phyloP scores from a whole-genome alignment of 2,797 vertebrate genomes.

The Aphelocoma californica region DNA sequence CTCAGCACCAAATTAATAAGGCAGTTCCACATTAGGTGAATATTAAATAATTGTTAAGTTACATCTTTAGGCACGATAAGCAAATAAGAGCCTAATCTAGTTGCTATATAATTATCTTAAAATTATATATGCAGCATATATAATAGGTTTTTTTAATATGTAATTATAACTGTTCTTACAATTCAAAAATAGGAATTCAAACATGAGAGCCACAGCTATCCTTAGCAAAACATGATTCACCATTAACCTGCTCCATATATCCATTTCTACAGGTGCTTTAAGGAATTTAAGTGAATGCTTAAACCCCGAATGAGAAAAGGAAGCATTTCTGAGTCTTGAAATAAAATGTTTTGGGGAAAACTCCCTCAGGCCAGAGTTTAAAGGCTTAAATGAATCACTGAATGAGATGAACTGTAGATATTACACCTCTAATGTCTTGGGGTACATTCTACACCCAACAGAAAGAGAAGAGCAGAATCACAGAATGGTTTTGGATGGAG shows the following conservation, averaged over 20 bases:
- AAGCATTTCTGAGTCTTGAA: neutral
- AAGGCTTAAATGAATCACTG: neutral
- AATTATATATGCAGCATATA: neutral
- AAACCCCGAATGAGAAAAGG: neutral
- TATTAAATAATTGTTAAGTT: slow-evolving; percentile 40
- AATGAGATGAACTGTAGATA: neutral
- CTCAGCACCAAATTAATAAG: neutral
- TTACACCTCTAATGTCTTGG: neutral
- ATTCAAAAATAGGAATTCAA: slow-evolving; percentile 16
- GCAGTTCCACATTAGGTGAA: slow-evolving; percentile 3
- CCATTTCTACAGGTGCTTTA: neutral
- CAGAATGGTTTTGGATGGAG: neutral
- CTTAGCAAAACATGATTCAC: neutral
- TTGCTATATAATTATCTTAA: slow-evolving; percentile 13
- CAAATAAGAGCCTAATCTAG: slow-evolving; percentile 18
- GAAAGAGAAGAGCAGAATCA: neutral
- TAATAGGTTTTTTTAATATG: neutral
- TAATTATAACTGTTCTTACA: slow-evolving; percentile 8
- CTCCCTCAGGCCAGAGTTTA: neutral
- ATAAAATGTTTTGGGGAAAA: neutral
- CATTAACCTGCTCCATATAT: neutral
- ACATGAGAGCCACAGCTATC: neutral
- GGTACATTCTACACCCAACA: neutral
- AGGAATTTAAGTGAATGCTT: neutral
- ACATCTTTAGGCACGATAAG: slow-evolving; percentile 18